Evolutionary conservation across 1,140 invertebrate genomes (phyloP), one percentile per base, ranked within the genome.

Genomic region (Papilio polyxenes): DNA sequence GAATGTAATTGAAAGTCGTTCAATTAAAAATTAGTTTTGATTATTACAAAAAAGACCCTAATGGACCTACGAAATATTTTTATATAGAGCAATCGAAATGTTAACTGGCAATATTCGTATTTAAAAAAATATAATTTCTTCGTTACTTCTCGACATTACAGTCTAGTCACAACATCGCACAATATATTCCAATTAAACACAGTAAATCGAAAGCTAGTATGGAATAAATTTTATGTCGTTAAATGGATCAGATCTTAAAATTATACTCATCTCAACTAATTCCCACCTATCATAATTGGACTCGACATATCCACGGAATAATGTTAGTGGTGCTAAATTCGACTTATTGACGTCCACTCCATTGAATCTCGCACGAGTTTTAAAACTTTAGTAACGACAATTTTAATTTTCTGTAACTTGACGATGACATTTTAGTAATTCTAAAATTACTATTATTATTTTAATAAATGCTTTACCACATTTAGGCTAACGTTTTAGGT

Each of bases 401-500:
- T 83, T 51, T 83, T 81, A 31, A 79, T 79, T 80, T 65, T n/a
- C 0, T 40, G 49, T 49, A 15, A 44, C 51, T 17, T 31, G 76
- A 78, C 51, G 44, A 40, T 78, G 49, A 59, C 31, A 44, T 37
- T 65, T 79, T 59, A 23, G 44, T 80, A 69, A 59, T 78, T 62
- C 53, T 78, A 78, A 53, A 80, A 65, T 65, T 65, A 80, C 48
- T 83, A 82, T 82, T 53, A 82, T 76, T 83, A 82, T 81, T 82
- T 84, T 87, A 85, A 87, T 85, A 79, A 82, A 87, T 83, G 86
- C 89, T 88, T 92, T 90, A 92, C 91, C 91, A 89, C 88, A 91
- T 81, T 51, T 93, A 93, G 89, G 83, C 85, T 88, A 87, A 80
- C 53, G 77, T 69, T 82, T 51, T 88, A 86, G 86, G 80, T 82